phyloP scores from a whole-genome alignment of 2,888 invertebrate species.

The Drosophila merina region DNA sequence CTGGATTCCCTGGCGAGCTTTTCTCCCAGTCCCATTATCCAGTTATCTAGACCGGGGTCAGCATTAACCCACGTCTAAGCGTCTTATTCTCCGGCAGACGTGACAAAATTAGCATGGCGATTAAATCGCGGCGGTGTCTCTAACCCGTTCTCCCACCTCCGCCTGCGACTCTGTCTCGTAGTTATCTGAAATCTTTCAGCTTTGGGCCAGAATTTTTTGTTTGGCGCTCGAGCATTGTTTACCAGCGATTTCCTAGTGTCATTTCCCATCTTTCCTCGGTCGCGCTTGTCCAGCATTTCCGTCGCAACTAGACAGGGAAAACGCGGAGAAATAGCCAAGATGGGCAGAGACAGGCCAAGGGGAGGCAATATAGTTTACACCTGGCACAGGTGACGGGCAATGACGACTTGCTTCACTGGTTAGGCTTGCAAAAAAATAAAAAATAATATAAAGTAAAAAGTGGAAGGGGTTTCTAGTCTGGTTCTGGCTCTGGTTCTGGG shows the following conservation, averaged over 20 bases:
- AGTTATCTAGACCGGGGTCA: slow-evolving; percentile 52
- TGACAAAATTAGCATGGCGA: slow-evolving; percentile 69
- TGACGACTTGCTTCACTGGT: slow-evolving; percentile 76
- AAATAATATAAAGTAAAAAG: background rate
- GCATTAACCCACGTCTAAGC: slow-evolving; percentile 64
- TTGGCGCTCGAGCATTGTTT: slow-evolving; percentile 50
- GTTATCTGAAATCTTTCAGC: slow-evolving; percentile 33
- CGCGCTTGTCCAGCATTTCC: slow-evolving; percentile 65
- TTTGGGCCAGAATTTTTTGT: slow-evolving; percentile 34
- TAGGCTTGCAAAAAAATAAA: slow-evolving; percentile 27
- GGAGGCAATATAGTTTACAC: slow-evolving; percentile 74
- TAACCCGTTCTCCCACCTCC: background rate
- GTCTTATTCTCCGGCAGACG: slow-evolving; percentile 62
- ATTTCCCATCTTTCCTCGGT: slow-evolving; percentile 69
- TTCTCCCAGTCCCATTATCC: slow-evolving; percentile 28
- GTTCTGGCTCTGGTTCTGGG: slow-evolving; percentile 46
- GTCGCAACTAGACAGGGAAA: slow-evolving; percentile 29
- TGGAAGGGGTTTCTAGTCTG: slow-evolving; percentile 22
- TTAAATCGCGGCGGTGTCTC: slow-evolving; percentile 45
- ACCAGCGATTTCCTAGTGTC: slow-evolving; percentile 78
- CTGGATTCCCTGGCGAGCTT: slow-evolving; percentile 1
- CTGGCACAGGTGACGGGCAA: slow-evolving; percentile 74
- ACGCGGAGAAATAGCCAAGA: background rate
- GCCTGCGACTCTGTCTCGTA: background rate
- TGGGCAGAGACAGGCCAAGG: slow-evolving; percentile 7